Base-by-base conservation (phyloP, 2,888 invertebrate species). In the Spatulosminthurus flaviceps region DNA sequence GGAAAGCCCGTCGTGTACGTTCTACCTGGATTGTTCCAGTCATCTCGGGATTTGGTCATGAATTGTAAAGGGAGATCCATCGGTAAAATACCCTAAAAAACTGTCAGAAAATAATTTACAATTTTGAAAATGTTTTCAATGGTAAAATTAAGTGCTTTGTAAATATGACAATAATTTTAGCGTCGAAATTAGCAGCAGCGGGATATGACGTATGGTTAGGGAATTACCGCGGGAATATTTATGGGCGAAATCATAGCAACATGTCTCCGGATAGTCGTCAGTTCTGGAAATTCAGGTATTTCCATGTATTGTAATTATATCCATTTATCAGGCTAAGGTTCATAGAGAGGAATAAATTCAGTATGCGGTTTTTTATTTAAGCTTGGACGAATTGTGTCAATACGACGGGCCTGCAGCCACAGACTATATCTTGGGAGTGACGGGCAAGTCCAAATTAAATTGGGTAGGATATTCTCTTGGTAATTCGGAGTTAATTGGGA, bases 401-500 rank as follows among this genome's bases (percentile, higher is more conserved):
- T 88, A 89, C 84, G 91, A 91, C 86, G 85, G 91, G 29, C 90
- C 91, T 0, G 89, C 90, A 1, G 89, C 88, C 86, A 87, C 91
- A 66, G 88, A 90, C 84, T 88, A 89, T 83, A 87, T 89, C n/a
- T 85, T 90, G 60, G 82, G 84, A 0, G 82, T 81, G 9, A 89
- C 90, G 0, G 86, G 87, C 1, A 86, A 86, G 22, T 78, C 86
- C 19, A 86, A 87, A 76, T 80, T 91, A 0, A 87, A 87, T 72
- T 91, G 90, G 86, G 86, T 90, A 28, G 91, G 91, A 13, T 91
- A 91, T 86, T 91, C 90, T 0, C 90, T 91, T 86, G 72, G 72
- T 11, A 72, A 43, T 29, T 19, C 61, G 5, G 29, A 29, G 19
- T 9, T 74, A 0, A 26, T 74, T 60, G 74, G 29, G 19, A 9